Base-by-base conservation (phyloP, 2,888 invertebrate genomes). In the Cerceris rybyensis region DNA sequence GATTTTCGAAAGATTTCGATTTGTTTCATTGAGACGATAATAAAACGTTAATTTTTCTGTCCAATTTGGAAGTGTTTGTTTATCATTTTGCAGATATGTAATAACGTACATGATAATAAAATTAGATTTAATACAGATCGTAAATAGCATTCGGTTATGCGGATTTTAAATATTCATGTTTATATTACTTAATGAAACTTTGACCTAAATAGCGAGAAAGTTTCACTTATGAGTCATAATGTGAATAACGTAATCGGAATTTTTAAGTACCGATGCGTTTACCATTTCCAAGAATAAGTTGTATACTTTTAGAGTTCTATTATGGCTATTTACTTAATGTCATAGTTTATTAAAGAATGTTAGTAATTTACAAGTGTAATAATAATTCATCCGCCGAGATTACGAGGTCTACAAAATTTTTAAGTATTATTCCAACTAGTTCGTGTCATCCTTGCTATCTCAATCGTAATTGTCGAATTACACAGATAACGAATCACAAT, bases 131-230 rank as follows among this genome's bases (percentile, higher is more conserved):
- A 39, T 58, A 58, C 67, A 43, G 55, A 39, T 70, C 11, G 50
- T 59, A 70, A 70, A 68, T 71, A 54, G 60, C 65, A 60, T 43
- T 66, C 68, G 46, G 67, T 58, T 16, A 57, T 52, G 55, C 70
- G 49, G 57, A 52, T 58, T 49, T 63, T 52, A 39, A 65, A 72
- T 50, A 42, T 28, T 57, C 54, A 79, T 39, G 14, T 43, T 46
- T 70, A 63, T 70, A 63, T 79, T 75, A 64, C 67, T 67, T 68
- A 79, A 74, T 16, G 46, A 46, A 59, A 50, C 64, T 60, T 43
- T 50, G 46, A n/a, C 49, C 42, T 60, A 52, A 52, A 70, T 67
- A 74, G n/a, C 49, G 54, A 39, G 70, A 16, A 43, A 66, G 54
- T 66, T 60, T 75, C 49, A 66, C 57, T 57, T 60, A 41, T 17